phyloP scores from a whole-genome alignment of 2,797 vertebrate species.

The Macroramphosus scolopax region DNA sequence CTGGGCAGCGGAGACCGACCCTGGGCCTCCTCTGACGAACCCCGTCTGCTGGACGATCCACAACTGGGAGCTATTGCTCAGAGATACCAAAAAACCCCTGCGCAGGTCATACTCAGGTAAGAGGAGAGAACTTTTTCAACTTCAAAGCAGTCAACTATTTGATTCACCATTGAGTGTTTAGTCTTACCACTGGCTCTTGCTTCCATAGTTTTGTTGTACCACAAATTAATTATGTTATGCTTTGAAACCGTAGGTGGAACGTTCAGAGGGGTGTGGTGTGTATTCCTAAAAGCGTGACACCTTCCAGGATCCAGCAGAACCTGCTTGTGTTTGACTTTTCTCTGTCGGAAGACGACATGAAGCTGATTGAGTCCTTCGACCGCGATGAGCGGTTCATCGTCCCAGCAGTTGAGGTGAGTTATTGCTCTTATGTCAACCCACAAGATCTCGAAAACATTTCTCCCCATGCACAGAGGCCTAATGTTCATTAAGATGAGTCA shows the following conservation, averaged over 20 bases:
- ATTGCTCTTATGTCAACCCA: not conserved
- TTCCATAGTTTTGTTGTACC: no score
- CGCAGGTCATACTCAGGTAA: slow-evolving; percentile 76
- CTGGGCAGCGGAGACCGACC: slow-evolving; percentile 78
- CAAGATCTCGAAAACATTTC: not conserved
- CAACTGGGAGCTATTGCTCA: slow-evolving; percentile 50
- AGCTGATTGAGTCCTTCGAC: slow-evolving; percentile 67
- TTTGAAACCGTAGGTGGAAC: slow-evolving; percentile 68
- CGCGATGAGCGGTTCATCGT: slow-evolving; percentile 65
- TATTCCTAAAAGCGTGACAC: slow-evolving; percentile 78
- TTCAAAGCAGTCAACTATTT: no score
- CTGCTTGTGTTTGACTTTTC: slow-evolving; percentile 76
- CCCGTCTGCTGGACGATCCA: slow-evolving; percentile 69
- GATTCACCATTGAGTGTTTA: no score
- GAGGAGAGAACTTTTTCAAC: not conserved
- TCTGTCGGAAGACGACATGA: slow-evolving; percentile 69
- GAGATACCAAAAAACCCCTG: slow-evolving; percentile 66
- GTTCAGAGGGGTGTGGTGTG: slow-evolving; percentile 74
- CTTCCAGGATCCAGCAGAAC: slow-evolving; percentile 78
- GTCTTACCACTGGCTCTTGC: no score
- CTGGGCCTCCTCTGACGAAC: slow-evolving; percentile 73
- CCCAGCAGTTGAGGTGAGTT: slow-evolving; percentile 67
- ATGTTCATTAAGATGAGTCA: not conserved
- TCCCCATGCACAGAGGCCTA: not conserved
- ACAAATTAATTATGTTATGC: no score